phyloP scores from a whole-genome alignment of 2,797 vertebrate genomes.

The Enteromius trimaculatus region DNA sequence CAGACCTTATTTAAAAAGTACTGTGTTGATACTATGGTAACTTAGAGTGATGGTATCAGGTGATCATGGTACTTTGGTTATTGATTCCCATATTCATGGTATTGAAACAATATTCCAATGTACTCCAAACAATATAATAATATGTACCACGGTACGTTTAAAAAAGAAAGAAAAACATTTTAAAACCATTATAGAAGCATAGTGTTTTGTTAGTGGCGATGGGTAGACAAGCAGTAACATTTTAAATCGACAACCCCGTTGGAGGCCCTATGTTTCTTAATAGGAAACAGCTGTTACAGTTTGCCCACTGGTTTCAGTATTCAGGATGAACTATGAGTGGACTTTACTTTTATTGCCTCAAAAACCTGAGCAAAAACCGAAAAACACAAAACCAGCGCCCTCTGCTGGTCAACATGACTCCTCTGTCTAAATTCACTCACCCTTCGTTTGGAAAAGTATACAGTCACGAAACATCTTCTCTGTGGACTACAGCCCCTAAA shows the following conservation, averaged over 20 bases:
- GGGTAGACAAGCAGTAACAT: not conserved
- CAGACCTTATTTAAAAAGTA: not conserved
- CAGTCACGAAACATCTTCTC: not conserved
- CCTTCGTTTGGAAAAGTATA: not conserved
- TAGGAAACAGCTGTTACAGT: not conserved
- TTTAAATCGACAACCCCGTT: not conserved
- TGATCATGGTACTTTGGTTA: not conserved
- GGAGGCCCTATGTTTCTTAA: not conserved
- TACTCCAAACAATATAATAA: not conserved
- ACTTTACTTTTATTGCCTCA: not conserved
- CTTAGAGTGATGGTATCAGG: not conserved
- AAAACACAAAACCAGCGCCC: constrained; percentile 1
- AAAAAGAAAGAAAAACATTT: not conserved
- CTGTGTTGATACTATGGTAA: not conserved
- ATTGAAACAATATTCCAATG: not conserved
- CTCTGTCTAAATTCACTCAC: not conserved
- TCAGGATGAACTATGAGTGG: not conserved
- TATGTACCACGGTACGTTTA: not conserved
- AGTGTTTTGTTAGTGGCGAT: not conserved
- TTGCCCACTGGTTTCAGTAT: not conserved
- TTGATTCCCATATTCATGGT: not conserved
- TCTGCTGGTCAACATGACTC: constrained; percentile 7
- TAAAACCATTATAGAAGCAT: not conserved
- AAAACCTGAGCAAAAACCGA: not conserved
- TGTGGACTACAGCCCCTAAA: not conserved